phyloP scores from a whole-genome alignment of 2,888 invertebrate species.

The Caenorhabditis panamensis region DNA sequence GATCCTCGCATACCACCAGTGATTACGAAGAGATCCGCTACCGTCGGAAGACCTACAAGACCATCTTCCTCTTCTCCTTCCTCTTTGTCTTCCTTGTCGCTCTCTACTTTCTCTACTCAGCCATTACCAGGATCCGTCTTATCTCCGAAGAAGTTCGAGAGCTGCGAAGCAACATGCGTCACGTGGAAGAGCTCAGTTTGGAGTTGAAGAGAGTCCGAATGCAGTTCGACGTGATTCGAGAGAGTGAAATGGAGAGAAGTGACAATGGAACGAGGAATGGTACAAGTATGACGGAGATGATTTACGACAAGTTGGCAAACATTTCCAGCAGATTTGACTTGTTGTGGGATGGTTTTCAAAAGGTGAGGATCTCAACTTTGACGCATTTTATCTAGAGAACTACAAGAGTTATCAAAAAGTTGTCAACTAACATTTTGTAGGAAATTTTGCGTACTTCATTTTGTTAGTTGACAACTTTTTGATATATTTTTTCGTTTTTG shows the following conservation, averaged over 20 bases:
- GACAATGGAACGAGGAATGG: constrained; percentile 25
- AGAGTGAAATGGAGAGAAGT: constrained; percentile 18
- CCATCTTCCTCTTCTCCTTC: constrained; percentile 43
- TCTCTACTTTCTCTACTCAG: constrained; percentile 52
- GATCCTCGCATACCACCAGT: constrained; percentile 1
- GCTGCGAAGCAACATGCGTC: constrained; percentile 22
- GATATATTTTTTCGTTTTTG: background rate
- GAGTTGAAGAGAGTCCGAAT: constrained; percentile 49
- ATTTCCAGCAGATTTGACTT: constrained; percentile 50
- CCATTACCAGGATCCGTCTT: constrained; percentile 36
- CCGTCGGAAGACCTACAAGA: constrained; percentile 55
- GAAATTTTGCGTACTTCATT: too few relatives aligned
- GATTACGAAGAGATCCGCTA: constrained; percentile 57
- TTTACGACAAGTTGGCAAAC: constrained; percentile 51
- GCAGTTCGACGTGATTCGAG: constrained; percentile 46
- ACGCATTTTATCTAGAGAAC: background rate
- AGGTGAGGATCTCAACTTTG: constrained; percentile 8
- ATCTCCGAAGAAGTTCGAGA: constrained; percentile 47
- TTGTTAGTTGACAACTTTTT: background rate
- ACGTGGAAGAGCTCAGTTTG: constrained; percentile 34
- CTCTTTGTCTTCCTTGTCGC: constrained; percentile 39
- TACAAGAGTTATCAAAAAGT: background rate
- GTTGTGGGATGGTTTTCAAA: constrained; percentile 35
- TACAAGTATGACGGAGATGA: constrained; percentile 43
- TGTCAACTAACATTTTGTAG: background rate